Base-by-base conservation (phyloP, 2,888 invertebrate species). In the Mesochorus sp. region DNA sequence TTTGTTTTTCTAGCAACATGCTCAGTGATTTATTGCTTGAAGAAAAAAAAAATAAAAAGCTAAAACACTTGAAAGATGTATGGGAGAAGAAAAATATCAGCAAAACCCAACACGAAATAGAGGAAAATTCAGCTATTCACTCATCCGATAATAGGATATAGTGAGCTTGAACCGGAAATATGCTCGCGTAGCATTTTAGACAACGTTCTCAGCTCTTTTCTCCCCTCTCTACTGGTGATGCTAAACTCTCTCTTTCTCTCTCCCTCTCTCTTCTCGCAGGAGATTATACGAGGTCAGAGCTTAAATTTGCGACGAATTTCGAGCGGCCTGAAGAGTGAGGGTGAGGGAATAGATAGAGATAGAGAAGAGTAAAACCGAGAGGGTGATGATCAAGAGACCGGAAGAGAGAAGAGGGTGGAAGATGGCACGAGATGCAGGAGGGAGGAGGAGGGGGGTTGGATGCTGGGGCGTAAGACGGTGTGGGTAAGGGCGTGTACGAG, bases 221-320 rank as follows among this genome's bases (percentile, higher is more conserved):
- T 57, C 39, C 53, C 55, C 51, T 55, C 3, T 26, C 53, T 57
- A 49, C 47, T 31, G 66, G 26, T 42, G 44, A 37, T 51, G 72
- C 49, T 57, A 57, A 67, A 57, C 61, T n/a, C n/a, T n/a, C n/a
- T n/a, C n/a, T n/a, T n/a, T n/a, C n/a, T n/a, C n/a, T n/a, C n/a
- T n/a, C n/a, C n/a, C n/a, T n/a, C n/a, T n/a, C n/a, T n/a, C n/a
- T 47, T 39, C 73, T 68, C 21, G 64, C 34, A 71, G 73, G 59
- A 77, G 68, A 78, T 73, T 74, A 70, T 67, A 77, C 70, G 77
- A 79, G 78, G 79, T 75, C 78, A 51, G 68, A 72, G 75, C 79
- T 81, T 76, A 79, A 84, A 76, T 82, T 67, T 74, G 73, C 55
- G 66, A 71, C 76, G 42, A 76, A 72, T 75, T 81, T 78, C 74